Conservation (phyloP, 30 jellyfish, hydroid and myxozoan species). For the Pelagia noctiluca region DNA sequence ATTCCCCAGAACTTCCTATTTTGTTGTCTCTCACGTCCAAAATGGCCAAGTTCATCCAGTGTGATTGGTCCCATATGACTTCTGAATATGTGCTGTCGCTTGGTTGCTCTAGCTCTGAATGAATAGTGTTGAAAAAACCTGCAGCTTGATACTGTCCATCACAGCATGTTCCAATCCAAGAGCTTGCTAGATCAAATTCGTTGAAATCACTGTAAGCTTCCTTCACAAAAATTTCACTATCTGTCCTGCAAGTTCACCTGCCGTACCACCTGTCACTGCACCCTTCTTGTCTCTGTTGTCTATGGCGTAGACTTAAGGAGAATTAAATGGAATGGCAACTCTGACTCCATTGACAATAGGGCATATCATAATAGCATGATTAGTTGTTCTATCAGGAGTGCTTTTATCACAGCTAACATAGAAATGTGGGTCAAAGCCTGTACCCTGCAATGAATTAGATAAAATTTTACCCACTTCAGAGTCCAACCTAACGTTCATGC, state of each 20-base stretch:
- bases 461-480: background rate
- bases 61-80: conserved; percentile 22
- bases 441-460: background rate
- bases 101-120: conserved; percentile 2
- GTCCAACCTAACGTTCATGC: conserved; percentile 22
- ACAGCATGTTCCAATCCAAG: conserved; percentile 11
- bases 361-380: conserved; percentile 22
- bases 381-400: background rate
- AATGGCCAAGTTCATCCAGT: conserved; percentile 31
- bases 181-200: background rate
- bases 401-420: conserved; percentile 7
- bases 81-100: background rate
- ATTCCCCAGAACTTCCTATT: background rate
- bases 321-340: background rate
- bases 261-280: background rate
- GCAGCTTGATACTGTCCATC: conserved; percentile 10
- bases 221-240: background rate
- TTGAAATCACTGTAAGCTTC: background rate
- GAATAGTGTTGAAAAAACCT: background rate
- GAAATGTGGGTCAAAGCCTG: conserved; percentile 23
- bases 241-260: conserved; percentile 8
- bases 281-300: background rate
- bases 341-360: background rate
- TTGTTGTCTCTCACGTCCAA: background rate
- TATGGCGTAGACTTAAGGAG: background rate